These are phyloP conservation scores for Cheilosia soror DNA, from an alignment of 2,888 invertebrate genomes.

Conservation along the genomic window DNA sequence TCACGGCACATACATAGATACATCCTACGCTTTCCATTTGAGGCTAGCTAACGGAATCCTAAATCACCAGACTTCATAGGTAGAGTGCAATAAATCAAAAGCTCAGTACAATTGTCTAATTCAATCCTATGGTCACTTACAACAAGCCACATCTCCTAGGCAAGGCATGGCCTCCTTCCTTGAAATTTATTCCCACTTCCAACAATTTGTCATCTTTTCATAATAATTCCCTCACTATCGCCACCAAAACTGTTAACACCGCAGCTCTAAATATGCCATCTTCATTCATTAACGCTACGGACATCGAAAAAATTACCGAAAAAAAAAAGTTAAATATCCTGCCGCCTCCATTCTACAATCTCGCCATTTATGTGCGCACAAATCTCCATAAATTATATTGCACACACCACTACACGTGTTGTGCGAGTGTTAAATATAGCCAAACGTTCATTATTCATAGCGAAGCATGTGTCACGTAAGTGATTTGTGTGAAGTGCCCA, in stretches of 20 bases:
- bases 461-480: constrained; percentile 74
- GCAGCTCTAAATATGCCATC: constrained; percentile 55
- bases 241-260: constrained; percentile 32
- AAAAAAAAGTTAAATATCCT: constrained; percentile 52
- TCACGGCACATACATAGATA: too few relatives aligned
- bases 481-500: constrained; percentile 75
- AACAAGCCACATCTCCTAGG: neutral
- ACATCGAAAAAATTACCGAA: constrained; percentile 24
- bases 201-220: constrained; percentile 22
- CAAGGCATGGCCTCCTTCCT: neutral
- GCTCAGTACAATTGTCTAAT: neutral
- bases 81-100: neutral
- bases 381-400: constrained; percentile 72
- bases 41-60: too few relatives aligned
- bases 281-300: constrained; percentile 68
- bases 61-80: neutral
- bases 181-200: constrained; percentile 1
- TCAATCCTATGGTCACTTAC: neutral
- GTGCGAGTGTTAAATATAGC: constrained; percentile 65
- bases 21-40: too few relatives aligned
- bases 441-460: constrained; percentile 74
- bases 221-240: neutral
- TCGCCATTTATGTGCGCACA: constrained; percentile 60
- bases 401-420: constrained; percentile 68
- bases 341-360: constrained; percentile 51